Conservation (phyloP, 2,113 vertebrate species). For the Megalops atlanticus region DNA sequence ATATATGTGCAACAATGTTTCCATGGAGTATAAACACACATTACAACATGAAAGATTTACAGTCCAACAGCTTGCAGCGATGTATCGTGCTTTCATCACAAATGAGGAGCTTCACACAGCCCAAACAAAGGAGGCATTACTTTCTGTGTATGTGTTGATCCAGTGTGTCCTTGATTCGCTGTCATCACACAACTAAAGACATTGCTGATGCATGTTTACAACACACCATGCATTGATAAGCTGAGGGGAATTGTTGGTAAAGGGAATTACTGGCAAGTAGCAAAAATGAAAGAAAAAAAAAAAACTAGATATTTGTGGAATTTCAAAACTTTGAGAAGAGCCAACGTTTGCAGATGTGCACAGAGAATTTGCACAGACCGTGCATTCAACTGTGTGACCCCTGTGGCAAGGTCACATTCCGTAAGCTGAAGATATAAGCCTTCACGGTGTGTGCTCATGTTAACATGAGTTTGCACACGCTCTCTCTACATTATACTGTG, state of each 20-base stretch:
- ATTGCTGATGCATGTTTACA: background rate
- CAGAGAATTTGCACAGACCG: too few species aligned
- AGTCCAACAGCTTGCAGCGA: background rate
- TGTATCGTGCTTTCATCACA: background rate
- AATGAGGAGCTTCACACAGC: background rate
- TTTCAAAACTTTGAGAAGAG: too few species aligned
- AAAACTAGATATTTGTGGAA: too few species aligned
- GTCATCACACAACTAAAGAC: background rate
- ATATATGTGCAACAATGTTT: background rate
- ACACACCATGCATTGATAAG: background rate
- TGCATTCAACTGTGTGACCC: too few species aligned
- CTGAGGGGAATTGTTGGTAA: background rate
- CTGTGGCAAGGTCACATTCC: too few species aligned
- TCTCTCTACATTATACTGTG: background rate
- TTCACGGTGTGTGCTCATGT: too few species aligned
- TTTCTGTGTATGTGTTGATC: background rate
- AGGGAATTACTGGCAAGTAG: background rate
- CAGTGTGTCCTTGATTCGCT: background rate
- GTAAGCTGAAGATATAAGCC: too few species aligned
- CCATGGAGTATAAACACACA: background rate
- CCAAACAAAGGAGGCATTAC: background rate
- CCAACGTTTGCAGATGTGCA: too few species aligned
- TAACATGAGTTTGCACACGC: too few species aligned
- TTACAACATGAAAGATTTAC: conserved; percentile 7
- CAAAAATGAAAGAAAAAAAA: too few species aligned